These are phyloP conservation scores for Linhomoeus sp. DNA, from an alignment of 2,888 invertebrate species.

Conservation along the genomic window DNA sequence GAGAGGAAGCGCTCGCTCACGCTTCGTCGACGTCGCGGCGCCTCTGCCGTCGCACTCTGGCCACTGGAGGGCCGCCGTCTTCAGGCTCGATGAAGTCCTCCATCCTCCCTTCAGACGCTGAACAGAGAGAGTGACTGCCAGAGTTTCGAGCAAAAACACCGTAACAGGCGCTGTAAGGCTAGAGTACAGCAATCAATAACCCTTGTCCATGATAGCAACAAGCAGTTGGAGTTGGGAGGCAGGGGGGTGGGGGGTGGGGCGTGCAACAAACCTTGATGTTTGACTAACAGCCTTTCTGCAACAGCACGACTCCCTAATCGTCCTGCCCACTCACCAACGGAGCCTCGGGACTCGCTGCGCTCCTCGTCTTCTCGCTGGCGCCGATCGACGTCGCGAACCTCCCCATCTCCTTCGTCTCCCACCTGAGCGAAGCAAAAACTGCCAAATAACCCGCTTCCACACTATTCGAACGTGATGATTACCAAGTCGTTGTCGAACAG, in stretches of 20 bases:
- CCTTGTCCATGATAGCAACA: not conserved
- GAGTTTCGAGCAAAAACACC: slow-evolving; percentile 29
- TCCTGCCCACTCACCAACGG: no score
- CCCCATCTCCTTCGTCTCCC: slow-evolving; percentile 4
- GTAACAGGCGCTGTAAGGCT: not conserved
- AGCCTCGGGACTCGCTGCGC: slow-evolving; percentile 8
- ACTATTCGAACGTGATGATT: not conserved
- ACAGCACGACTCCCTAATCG: no score
- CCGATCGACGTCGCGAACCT: no score
- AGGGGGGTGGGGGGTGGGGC: no score
- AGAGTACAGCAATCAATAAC: not conserved
- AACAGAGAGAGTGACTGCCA: not conserved
- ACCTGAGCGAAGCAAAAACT: slow-evolving; percentile 1
- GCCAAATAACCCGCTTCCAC: not conserved
- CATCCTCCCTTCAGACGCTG: slow-evolving; percentile 37
- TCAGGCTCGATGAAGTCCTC: slow-evolving; percentile 96
- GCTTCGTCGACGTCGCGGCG: not conserved
- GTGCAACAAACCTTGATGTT: no score
- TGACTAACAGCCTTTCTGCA: no score
- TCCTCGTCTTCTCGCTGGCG: slow-evolving; percentile 39
- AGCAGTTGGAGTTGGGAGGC: no score
- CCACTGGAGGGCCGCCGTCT: slow-evolving; percentile 35
- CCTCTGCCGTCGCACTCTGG: slow-evolving; percentile 4
- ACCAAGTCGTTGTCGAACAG: slow-evolving; percentile 23
- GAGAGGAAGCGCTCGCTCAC: not conserved